A percentile compares a stretch with the other conserved stretches of the same genome.
These are phyloP conservation scores for Octonoba sinensis DNA, from an alignment of 2,888 invertebrate species.

Conservation along the genomic window DNA sequence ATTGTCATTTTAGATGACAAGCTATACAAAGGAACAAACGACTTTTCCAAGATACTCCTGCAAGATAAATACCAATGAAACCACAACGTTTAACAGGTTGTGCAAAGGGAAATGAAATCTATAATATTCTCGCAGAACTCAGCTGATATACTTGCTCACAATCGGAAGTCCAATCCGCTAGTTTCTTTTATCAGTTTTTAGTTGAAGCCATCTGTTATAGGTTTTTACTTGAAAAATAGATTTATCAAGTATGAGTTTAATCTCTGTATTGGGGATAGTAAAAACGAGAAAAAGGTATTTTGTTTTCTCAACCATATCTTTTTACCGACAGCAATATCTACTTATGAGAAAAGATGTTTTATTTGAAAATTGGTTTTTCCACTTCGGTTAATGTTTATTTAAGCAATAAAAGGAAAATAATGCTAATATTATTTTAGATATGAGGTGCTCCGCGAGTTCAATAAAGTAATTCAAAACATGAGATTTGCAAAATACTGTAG, in stretches of 20 bases:
- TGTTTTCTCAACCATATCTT: background rate
- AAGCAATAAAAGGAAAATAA: too few relatives aligned
- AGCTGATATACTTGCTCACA: too few relatives aligned
- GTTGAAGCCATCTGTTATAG: slow-evolving; percentile 38
- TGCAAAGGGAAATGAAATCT: slow-evolving; percentile 40
- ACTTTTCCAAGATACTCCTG: slow-evolving; percentile 31
- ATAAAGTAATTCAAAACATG: too few relatives aligned
- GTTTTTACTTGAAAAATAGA: slow-evolving; percentile 38
- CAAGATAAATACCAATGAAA: slow-evolving; percentile 55
- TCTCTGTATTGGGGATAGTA: slow-evolving; percentile 10
- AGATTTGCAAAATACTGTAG: too few relatives aligned
- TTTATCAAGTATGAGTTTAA: slow-evolving; percentile 36
- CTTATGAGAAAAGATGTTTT: too few relatives aligned
- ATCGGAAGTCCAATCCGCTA: background rate
- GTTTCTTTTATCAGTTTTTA: slow-evolving; percentile 58
- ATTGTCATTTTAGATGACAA: slow-evolving; percentile 13
- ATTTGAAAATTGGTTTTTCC: too few relatives aligned
- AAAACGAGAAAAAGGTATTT: background rate
- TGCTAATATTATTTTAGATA: too few relatives aligned
- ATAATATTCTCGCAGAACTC: slow-evolving; percentile 18
- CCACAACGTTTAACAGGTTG: slow-evolving; percentile 24
- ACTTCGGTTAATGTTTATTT: too few relatives aligned
- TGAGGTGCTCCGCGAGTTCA: too few relatives aligned
- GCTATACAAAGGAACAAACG: slow-evolving; percentile 29
- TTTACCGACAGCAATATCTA: background rate